Conservation (phyloP, 2,113 vertebrate species). For the Proteles cristata region DNA sequence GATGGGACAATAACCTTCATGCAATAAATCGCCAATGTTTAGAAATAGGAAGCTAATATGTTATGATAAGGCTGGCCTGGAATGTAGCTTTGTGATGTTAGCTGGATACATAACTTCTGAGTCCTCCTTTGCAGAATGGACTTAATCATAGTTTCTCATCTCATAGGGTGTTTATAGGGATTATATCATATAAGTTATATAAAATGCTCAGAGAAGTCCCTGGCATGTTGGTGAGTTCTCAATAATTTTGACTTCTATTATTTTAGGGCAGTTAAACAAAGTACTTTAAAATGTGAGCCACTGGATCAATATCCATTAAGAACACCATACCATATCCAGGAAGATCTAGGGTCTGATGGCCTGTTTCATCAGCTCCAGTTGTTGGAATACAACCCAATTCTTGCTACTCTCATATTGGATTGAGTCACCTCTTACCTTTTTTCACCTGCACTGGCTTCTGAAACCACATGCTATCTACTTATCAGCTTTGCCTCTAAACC, state of each 20-base stretch:
- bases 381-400: not conserved
- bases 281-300: not conserved
- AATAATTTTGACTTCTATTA: not conserved
- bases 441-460: not conserved
- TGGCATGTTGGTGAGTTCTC: not conserved
- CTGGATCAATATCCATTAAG: not conserved
- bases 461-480: not conserved
- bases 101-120: not conserved
- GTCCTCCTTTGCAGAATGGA: not conserved
- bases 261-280: not conserved
- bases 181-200: not conserved
- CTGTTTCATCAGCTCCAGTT: not conserved
- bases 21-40: not conserved
- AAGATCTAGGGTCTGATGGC: not conserved
- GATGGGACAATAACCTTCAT: not conserved
- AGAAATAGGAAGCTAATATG: not conserved
- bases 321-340: not conserved
- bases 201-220: not conserved
- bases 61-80: not conserved
- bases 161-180: not conserved
- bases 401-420: not conserved
- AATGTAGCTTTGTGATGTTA: not conserved
- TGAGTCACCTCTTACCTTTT: not conserved
- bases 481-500: not conserved
- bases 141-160: not conserved